phyloP scores from a whole-genome alignment of 2,797 vertebrate genomes.

The Monodelphis domestica region DNA sequence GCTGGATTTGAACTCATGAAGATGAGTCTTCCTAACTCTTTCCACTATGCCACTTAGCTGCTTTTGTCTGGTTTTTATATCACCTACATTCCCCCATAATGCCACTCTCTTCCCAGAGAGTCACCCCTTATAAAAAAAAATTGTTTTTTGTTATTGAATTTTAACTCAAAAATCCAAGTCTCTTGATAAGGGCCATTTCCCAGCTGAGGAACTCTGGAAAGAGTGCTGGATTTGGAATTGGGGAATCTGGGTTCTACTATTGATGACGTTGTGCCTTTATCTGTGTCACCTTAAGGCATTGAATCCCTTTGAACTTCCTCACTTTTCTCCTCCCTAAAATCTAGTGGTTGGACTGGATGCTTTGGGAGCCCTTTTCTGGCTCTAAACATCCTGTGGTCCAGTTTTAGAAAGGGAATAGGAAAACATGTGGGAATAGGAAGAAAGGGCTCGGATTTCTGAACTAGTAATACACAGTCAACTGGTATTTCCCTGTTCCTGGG shows the following conservation, averaged over 20 bases:
- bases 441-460: neutral
- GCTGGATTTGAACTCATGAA: neutral
- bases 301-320: too few relatives aligned
- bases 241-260: too few relatives aligned
- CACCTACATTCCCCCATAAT: neutral
- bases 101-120: neutral
- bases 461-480: neutral
- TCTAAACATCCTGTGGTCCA: neutral
- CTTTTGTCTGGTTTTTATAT: neutral
- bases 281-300: too few relatives aligned
- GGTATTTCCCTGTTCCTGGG: neutral
- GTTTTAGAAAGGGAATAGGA: too few relatives aligned
- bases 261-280: too few relatives aligned
- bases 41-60: neutral
- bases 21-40: too few relatives aligned
- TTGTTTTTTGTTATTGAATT: neutral
- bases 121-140: neutral
- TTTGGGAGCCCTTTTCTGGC: neutral
- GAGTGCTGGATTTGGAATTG: neutral
- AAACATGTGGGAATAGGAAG: neutral
- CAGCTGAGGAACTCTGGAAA: neutral
- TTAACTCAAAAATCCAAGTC: neutral
- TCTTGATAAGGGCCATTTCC: neutral
- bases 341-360: too few relatives aligned
- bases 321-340: too few relatives aligned